phyloP scores from a whole-genome alignment of 1,140 invertebrate species.

The Drosophila kohkoa region DNA sequence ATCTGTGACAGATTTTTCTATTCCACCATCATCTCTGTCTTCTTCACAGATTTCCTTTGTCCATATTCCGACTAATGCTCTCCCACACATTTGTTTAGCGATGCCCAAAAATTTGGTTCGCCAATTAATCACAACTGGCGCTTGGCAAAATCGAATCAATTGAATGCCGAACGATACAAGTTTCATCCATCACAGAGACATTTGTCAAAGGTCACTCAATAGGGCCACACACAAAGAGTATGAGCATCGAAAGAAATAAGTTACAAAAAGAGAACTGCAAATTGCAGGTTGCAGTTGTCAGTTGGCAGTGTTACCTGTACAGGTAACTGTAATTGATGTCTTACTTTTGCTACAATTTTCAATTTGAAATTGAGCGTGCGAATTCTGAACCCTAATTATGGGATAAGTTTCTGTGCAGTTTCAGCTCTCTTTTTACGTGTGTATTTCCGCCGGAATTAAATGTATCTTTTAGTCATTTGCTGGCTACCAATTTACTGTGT shows the following conservation, averaged over 20 bases:
- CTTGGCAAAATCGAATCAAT: conserved; percentile 45
- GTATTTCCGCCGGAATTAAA: conserved; percentile 80
- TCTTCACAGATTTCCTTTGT: not conserved
- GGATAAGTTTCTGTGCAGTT: conserved; percentile 40
- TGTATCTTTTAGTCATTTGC: conserved; percentile 44
- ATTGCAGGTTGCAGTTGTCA: conserved; percentile 41
- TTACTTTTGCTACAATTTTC: conserved; percentile 74
- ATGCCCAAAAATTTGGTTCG: conserved; percentile 33
- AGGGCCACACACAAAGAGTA: conserved; percentile 60
- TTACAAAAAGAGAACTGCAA: not conserved
- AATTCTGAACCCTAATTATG: conserved; percentile 79
- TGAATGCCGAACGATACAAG: conserved; percentile 7
- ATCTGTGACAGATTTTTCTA: conserved; percentile 1
- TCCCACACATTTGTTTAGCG: conserved; percentile 33
- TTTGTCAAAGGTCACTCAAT: conserved; percentile 75
- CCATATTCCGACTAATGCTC: not conserved
- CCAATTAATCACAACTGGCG: conserved; percentile 75
- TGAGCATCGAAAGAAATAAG: not conserved
- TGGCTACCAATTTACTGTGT: conserved; percentile 4
- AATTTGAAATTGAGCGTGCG: conserved; percentile 82
- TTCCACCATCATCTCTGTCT: not conserved
- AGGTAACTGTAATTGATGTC: conserved; percentile 67
- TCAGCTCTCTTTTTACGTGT: conserved; percentile 16
- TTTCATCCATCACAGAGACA: conserved; percentile 65
- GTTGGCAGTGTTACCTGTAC: conserved; percentile 3